phyloP scores from a whole-genome alignment of 1,140 invertebrate genomes.

The Ceratina japonica region DNA sequence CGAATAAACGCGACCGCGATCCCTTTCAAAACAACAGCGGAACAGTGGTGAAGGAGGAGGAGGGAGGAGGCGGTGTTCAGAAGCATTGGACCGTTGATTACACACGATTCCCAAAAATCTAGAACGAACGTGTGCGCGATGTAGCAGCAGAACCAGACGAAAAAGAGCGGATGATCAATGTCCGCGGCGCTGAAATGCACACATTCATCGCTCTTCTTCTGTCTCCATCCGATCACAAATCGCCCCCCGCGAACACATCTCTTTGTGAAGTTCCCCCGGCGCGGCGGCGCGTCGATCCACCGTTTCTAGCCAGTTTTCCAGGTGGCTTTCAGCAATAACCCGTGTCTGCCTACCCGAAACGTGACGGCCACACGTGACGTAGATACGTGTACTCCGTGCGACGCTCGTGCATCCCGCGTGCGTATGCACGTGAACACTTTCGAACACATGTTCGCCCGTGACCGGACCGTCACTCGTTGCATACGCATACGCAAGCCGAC shows the following conservation, averaged over 20 bases:
- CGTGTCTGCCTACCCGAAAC: slow-evolving; percentile 26
- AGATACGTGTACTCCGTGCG: slow-evolving; percentile 6
- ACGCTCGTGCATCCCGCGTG: not conserved
- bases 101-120: slow-evolving; percentile 46
- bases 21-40: not conserved
- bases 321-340: slow-evolving; percentile 25
- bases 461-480: not conserved
- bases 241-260: not conserved
- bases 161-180: slow-evolving; percentile 48
- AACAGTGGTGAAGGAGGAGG: not conserved
- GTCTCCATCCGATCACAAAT: not conserved
- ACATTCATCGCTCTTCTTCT: slow-evolving; percentile 14
- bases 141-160: slow-evolving; percentile 39
- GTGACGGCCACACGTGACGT: slow-evolving; percentile 40
- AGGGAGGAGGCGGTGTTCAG: slow-evolving; percentile 17
- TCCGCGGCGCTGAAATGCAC: slow-evolving; percentile 33
- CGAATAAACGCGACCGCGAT: slow-evolving; percentile 33
- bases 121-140: slow-evolving; percentile 33
- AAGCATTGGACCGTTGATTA: slow-evolving; percentile 47
- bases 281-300: slow-evolving; percentile 18
- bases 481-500: not conserved
- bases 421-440: slow-evolving; percentile 7
- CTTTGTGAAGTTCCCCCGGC: slow-evolving; percentile 23
- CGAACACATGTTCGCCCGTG: not conserved
- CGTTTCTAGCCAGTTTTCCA: slow-evolving; percentile 37